Conservation (phyloP, 2,113 vertebrate species). For the Aspiorhynchus laticeps region DNA sequence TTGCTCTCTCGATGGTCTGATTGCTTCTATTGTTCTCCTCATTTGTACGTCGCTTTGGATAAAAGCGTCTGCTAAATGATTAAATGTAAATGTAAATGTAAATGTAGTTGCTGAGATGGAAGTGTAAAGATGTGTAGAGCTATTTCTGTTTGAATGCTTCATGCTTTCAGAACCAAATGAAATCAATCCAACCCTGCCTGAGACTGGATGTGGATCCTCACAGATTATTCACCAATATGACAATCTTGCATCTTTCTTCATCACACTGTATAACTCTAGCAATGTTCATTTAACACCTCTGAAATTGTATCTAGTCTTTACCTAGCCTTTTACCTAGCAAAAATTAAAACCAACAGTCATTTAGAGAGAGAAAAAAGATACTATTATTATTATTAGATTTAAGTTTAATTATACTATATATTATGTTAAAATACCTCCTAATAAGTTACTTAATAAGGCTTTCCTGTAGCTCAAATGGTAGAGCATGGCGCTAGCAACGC, state of each 20-base stretch:
- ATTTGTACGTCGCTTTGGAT: too few relatives aligned
- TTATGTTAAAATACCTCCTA: neutral
- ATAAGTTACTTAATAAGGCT: too few relatives aligned
- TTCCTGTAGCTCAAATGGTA: too few relatives aligned
- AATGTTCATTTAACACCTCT: neutral
- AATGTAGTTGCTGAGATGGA: slow-evolving; percentile 26
- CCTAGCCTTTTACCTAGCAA: neutral
- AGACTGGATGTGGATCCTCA: neutral
- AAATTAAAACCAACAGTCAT: neutral
- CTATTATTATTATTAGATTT: neutral
- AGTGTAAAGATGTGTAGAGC: neutral
- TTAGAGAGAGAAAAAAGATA: neutral
- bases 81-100: too few relatives aligned
- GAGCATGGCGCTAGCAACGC: too few relatives aligned
- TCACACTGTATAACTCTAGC: neutral
- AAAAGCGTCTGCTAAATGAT: too few relatives aligned
- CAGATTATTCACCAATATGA: neutral
- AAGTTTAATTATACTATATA: neutral
- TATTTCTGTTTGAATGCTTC: slow-evolving; percentile 1
- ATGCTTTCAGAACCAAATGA: slow-evolving; percentile 6
- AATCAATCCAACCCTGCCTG: neutral
- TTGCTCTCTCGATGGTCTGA: too few relatives aligned
- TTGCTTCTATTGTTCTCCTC: too few relatives aligned
- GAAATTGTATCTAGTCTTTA: neutral
- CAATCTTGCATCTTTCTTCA: neutral